Evolutionary conservation across 2,113 vertebrate genomes (phyloP).

Genomic region (Chitala chitala): DNA sequence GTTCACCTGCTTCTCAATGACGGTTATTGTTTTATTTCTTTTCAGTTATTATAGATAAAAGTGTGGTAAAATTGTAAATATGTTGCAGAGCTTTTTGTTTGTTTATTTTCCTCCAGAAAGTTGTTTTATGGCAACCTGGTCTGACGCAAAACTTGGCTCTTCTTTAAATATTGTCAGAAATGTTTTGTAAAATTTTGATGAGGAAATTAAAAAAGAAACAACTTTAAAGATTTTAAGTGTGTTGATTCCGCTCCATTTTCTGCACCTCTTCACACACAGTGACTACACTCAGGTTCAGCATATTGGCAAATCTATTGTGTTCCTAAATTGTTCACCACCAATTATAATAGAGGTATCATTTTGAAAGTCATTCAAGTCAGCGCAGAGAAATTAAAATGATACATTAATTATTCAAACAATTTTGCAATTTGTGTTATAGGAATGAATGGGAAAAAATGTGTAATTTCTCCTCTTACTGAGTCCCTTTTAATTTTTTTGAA

Average conservation of each 20-base stretch:
- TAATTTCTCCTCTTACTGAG: not conserved
- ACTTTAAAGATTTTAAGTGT: conserved; percentile 55
- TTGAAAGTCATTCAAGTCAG: not conserved
- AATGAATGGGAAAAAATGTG: not conserved
- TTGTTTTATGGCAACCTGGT: conserved; percentile 64
- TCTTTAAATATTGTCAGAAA: conserved; percentile 75
- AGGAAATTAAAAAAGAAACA: conserved; percentile 71
- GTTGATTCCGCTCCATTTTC: not conserved
- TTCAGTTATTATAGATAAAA: not conserved
- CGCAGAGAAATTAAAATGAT: not conserved
- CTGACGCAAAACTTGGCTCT: conserved; percentile 67
- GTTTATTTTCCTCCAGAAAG: conserved; percentile 55
- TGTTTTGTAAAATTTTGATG: conserved; percentile 78
- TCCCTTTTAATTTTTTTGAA: not conserved
- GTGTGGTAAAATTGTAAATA: conserved; percentile 17
- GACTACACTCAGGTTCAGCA: not conserved
- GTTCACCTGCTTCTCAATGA: conserved; percentile 12
- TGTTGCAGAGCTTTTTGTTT: conserved; percentile 9
- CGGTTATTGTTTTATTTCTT: not conserved
- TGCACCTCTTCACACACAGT: not conserved
- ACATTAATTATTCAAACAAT: conserved; percentile 1
- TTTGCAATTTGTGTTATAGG: not conserved
- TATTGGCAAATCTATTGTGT: not conserved
- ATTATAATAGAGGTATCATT: not conserved
- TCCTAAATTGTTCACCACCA: not conserved